Evolutionary conservation across 2,113 vertebrate genomes (phyloP).

Genomic region (Recurvirostra avosetta): DNA sequence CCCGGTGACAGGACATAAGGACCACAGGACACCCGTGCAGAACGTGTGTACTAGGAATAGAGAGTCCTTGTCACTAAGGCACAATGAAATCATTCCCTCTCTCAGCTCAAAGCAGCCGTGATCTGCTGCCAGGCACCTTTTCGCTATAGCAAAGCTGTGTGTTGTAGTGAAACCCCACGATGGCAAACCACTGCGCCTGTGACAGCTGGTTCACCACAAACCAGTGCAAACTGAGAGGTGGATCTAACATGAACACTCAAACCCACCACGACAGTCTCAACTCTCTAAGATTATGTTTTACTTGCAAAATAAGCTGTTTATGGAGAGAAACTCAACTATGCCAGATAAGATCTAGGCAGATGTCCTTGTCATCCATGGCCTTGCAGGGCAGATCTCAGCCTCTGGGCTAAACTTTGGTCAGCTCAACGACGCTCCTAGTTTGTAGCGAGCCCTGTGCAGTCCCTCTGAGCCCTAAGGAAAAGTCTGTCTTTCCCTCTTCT

Average conservation of each 20-base stretch:
- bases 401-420: neutral
- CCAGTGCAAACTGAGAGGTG: neutral
- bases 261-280: accelerated
- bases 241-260: neutral
- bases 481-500: neutral
- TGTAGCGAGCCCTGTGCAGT: neutral
- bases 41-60: neutral
- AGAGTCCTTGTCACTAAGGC: neutral
- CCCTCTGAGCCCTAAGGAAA: neutral
- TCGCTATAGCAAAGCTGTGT: neutral
- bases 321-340: neutral
- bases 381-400: neutral
- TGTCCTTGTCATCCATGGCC: neutral
- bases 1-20: neutral
- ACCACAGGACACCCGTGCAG: neutral
- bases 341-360: neutral
- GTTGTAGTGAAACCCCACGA: neutral
- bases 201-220: neutral
- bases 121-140: neutral
- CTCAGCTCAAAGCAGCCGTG: neutral
- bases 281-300: neutral
- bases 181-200: neutral
- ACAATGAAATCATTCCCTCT: neutral
- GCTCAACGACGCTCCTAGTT: neutral
- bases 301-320: neutral